Evolutionary conservation across 1,140 invertebrate species (phyloP), one percentile per base, ranked within the genome.

Genomic region (Dendrolimus kikuchii): DNA sequence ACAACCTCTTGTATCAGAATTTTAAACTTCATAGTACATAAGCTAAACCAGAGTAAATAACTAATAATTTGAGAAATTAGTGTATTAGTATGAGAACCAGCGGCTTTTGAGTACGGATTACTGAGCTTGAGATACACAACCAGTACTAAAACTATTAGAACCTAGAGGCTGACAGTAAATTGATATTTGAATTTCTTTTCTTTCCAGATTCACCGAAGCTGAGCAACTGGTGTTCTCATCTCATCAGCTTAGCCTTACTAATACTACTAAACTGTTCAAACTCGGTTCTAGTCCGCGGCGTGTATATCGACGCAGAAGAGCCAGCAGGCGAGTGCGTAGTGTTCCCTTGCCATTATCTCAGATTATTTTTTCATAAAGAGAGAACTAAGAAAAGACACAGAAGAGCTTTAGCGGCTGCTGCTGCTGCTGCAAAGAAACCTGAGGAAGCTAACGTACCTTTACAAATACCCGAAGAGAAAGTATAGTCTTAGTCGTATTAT

Each of bases 291-390:
- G 94, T 95, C 2, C 89, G 94, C 45, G 95, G 94, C 2, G 93
- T 96, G 2, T 95, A 94, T 74, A 94, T 95, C 42, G 94, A 96
- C 77, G 94, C 91, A 0, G 94, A 95, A 69, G 94, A 95, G 61
- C 90, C 92, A 0, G 91, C 91, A 1, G 93, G 93, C 5, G 90
- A 94, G 64, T 95, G 94, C 69, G 93, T 95, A 0, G 90, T 92
- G 49, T 93, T 96, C 77, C 93, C 94, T 2, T 93, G 93, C 60
- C 93, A 95, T 68, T 96, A 95, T 76, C 89, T 95, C 8, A 86
- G 93, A 55, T 79, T 94, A 7, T 93, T 93, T 82, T 92, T 95
- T 77, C 91, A 94, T 69, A 88, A 90, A 46, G 89, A 91, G 56
- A 86, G 89, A 45, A 81, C 80, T 44, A 92, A 91, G 76, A 92